Evolutionary conservation across 2,113 vertebrate species (phyloP).

Genomic region (Clarias batrachus): DNA sequence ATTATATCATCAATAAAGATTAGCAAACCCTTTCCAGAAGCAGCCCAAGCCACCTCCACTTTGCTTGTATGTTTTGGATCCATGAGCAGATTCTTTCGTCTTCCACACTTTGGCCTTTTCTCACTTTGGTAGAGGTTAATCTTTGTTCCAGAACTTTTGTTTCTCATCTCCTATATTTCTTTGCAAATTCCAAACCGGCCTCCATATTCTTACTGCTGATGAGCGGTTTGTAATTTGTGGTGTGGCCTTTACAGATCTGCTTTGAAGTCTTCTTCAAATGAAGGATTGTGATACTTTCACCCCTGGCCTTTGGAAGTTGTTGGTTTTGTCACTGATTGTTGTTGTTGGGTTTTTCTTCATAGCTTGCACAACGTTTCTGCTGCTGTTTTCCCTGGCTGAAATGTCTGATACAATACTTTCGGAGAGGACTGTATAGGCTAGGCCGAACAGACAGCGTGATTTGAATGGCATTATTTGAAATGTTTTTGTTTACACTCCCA

Average conservation of each 20-base stretch:
- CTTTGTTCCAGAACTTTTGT: background rate
- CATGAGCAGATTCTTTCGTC: background rate
- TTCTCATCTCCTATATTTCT: background rate
- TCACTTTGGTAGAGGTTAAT: background rate
- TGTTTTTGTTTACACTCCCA: constrained; percentile 54
- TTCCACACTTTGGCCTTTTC: background rate
- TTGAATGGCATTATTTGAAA: background rate
- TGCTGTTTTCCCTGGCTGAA: background rate
- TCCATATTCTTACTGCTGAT: background rate
- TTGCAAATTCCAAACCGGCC: background rate
- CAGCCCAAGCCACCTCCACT: background rate
- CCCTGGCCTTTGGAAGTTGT: background rate
- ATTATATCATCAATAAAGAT: background rate
- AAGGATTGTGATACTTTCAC: background rate
- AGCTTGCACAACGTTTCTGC: background rate
- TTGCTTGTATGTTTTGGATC: background rate
- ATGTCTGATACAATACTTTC: background rate
- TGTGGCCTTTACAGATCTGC: background rate
- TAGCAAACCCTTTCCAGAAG: background rate
- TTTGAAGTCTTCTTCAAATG: background rate
- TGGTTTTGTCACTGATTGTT: background rate
- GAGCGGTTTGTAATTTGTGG: background rate
- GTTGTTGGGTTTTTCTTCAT: background rate
- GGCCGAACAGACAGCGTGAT: background rate
- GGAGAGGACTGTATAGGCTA: background rate